Evolutionary conservation across 2,888 invertebrate genomes (phyloP).

Genomic region (Operophtera brumata): DNA sequence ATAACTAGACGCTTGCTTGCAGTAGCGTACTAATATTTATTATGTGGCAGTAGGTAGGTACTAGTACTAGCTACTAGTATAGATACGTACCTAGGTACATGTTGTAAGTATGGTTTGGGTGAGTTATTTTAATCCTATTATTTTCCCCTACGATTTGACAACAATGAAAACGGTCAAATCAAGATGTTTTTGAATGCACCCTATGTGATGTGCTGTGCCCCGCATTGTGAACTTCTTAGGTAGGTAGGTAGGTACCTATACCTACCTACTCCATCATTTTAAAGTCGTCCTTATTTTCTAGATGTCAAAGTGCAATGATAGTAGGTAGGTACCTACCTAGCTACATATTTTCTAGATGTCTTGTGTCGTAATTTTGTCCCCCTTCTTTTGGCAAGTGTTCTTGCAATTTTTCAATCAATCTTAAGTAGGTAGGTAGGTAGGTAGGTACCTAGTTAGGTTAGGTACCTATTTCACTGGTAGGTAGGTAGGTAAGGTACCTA

Average conservation of each 20-base stretch:
- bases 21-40: too few relatives aligned
- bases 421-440: neutral
- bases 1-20: too few relatives aligned
- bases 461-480: too few relatives aligned
- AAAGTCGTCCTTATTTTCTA: constrained; percentile 13
- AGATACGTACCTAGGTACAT: neutral
- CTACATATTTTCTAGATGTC: neutral
- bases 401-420: constrained; percentile 77
- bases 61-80: neutral
- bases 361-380: constrained; percentile 39
- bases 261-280: neutral
- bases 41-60: neutral
- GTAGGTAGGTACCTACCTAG: neutral
- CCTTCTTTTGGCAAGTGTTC: constrained; percentile 57
- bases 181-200: constrained; percentile 13
- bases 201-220: constrained; percentile 16
- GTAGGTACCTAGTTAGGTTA: neutral
- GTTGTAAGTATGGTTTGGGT: neutral
- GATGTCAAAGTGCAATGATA: constrained; percentile 10
- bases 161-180: constrained; percentile 17
- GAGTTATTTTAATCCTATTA: neutral
- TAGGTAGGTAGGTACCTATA: too few relatives aligned
- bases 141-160: constrained; percentile 7
- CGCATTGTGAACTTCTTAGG: constrained; percentile 8
- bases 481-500: constrained; percentile 8